Conservation (phyloP, 1,140 invertebrate genomes). For the Trichonephila clavata region DNA sequence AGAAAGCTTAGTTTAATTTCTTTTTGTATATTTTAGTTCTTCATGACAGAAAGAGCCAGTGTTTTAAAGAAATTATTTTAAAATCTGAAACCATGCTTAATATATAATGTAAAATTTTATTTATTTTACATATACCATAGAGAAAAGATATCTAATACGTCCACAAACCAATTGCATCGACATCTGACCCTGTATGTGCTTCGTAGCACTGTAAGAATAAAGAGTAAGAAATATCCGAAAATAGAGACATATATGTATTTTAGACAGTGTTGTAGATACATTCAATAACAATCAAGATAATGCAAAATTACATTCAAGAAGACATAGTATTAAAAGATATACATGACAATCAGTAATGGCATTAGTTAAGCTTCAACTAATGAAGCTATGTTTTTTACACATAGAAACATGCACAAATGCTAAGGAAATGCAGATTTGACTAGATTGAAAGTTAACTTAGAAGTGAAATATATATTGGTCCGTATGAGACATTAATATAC, state of each 20-base stretch:
- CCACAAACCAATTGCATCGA: background rate
- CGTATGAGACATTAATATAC: background rate
- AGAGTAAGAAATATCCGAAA: constrained; percentile 46
- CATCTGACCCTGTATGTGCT: constrained; percentile 19
- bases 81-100: background rate
- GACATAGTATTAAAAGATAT: constrained; percentile 9
- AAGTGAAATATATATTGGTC: constrained; percentile 14
- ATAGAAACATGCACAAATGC: background rate
- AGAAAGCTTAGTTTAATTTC: background rate
- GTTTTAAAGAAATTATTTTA: background rate
- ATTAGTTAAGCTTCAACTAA: constrained; percentile 32
- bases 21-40: background rate
- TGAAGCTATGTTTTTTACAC: constrained; percentile 1
- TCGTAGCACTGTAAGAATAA: background rate
- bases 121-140: background rate
- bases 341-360: constrained; percentile 17
- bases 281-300: constrained; percentile 28
- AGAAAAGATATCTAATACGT: background rate
- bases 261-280: constrained; percentile 17
- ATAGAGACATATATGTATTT: constrained; percentile 44
- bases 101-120: background rate
- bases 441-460: background rate
- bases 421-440: constrained; percentile 27
- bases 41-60: background rate
- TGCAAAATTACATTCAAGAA: constrained; percentile 48